A percentile compares a stretch with the other conserved stretches of the same genome.
These are phyloP conservation scores for Microcebus tavaratra DNA, from an alignment of 2,113 vertebrate species.

Conservation along the genomic window DNA sequence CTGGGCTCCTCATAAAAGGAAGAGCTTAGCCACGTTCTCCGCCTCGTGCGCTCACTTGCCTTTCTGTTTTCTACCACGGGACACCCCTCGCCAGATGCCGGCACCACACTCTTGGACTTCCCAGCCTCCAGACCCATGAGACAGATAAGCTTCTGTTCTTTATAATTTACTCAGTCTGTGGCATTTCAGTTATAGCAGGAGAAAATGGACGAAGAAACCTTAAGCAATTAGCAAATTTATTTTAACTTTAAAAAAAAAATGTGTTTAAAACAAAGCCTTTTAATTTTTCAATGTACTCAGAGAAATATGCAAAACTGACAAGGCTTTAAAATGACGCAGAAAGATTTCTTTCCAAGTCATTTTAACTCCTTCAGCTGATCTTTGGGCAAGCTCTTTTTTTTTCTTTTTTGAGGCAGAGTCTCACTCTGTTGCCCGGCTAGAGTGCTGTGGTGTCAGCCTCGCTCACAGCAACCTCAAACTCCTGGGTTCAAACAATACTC, in stretches of 20 bases:
- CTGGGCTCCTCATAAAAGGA: not conserved
- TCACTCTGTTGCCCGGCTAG: too few species aligned
- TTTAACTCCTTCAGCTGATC: not conserved
- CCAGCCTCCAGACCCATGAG: not conserved
- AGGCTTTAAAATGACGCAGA: not conserved
- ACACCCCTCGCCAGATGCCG: not conserved
- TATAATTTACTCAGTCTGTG: not conserved
- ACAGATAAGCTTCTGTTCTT: not conserved
- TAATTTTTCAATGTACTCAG: not conserved
- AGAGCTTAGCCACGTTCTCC: not conserved
- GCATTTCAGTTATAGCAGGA: not conserved
- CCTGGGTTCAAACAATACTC: too few species aligned
- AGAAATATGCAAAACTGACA: not conserved
- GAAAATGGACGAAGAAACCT: not conserved
- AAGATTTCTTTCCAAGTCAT: constrained; percentile 6
- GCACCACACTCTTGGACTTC: not conserved
- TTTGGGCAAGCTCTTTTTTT: not conserved
- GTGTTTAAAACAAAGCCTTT: not conserved
- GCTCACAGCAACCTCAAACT: too few species aligned
- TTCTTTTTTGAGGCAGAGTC: too few species aligned
- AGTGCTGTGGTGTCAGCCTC: too few species aligned
- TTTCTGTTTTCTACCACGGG: not conserved
- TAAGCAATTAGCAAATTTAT: constrained; percentile 7
- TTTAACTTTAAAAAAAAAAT: constrained; percentile 6
- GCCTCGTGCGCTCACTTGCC: not conserved